These are phyloP conservation scores for Rotaria socialis DNA, from an alignment of 2,888 invertebrate species.

Conservation along the genomic window DNA sequence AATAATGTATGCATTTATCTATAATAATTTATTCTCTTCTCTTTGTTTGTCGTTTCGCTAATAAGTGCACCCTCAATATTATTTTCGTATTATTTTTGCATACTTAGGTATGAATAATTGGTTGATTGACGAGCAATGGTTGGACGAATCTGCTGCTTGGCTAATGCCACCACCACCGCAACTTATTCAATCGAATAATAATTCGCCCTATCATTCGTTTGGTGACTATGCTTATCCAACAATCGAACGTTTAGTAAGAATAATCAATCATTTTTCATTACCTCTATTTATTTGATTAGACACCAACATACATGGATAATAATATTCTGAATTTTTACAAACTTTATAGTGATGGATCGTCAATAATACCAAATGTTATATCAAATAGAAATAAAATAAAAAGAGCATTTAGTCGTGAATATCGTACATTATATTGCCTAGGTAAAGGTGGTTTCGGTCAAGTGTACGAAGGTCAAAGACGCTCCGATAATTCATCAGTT, in stretches of 20 bases:
- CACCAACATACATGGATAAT: background rate
- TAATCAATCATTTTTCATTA: background rate
- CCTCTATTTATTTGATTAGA: background rate
- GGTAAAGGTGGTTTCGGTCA: slow-evolving; percentile 24
- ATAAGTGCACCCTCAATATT: too few species aligned
- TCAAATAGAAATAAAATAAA: background rate
- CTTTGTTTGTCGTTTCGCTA: too few species aligned
- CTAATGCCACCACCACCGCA: background rate
- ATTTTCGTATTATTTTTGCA: background rate
- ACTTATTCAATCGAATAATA: background rate
- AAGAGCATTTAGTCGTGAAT: slow-evolving; percentile 9
- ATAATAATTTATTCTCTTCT: too few species aligned
- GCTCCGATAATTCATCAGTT: background rate
- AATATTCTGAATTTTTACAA: background rate
- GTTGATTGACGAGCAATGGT: background rate
- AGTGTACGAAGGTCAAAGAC: background rate
- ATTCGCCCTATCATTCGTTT: background rate
- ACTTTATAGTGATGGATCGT: background rate
- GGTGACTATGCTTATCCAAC: background rate
- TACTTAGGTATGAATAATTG: background rate
- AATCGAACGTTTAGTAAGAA: background rate
- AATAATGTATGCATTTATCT: too few species aligned
- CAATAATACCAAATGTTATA: background rate
- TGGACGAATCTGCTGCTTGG: background rate
- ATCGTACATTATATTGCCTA: background rate